These are phyloP conservation scores for Protobothrops flavoviridis DNA, from an alignment of 2,113 vertebrate species.

Conservation along the genomic window DNA sequence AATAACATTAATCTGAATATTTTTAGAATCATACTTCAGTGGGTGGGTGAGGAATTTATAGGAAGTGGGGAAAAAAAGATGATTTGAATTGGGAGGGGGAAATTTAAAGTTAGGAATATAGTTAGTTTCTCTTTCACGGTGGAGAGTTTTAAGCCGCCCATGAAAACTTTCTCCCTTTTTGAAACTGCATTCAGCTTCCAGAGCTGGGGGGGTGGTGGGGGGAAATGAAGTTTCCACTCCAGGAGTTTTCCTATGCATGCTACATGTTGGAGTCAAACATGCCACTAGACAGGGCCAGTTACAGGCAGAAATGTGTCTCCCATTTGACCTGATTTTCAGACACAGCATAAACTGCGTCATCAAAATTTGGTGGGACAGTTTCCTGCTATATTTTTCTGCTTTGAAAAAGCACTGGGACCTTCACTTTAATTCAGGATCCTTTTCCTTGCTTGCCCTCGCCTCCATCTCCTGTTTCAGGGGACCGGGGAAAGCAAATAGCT, in stretches of 20 bases:
- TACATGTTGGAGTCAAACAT: not conserved
- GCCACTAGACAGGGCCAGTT: not conserved
- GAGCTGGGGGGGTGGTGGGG: too few relatives aligned
- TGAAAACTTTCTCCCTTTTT: not conserved
- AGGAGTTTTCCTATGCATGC: not conserved
- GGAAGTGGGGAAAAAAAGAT: not conserved
- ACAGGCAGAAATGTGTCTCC: not conserved
- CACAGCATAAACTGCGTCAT: not conserved
- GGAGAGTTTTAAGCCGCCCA: not conserved
- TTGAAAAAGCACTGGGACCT: not conserved
- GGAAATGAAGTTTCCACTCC: not conserved
- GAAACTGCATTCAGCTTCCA: not conserved
- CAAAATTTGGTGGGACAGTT: not conserved
- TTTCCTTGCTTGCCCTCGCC: not conserved
- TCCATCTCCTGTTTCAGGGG: not conserved
- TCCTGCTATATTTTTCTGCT: not conserved
- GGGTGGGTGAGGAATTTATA: not conserved
- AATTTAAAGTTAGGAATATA: not conserved
- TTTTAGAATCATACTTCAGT: slow-evolving; percentile 4
- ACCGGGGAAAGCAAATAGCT: not conserved
- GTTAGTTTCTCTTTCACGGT: not conserved
- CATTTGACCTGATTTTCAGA: not conserved
- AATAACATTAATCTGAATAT: slow-evolving; percentile 30
- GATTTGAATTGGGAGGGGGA: not conserved
- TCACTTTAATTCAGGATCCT: not conserved